A percentile compares a stretch with the other conserved stretches of the same genome.
phyloP scores from a whole-genome alignment of 2,888 invertebrate species.

The Tanytarsus gracilentus region DNA sequence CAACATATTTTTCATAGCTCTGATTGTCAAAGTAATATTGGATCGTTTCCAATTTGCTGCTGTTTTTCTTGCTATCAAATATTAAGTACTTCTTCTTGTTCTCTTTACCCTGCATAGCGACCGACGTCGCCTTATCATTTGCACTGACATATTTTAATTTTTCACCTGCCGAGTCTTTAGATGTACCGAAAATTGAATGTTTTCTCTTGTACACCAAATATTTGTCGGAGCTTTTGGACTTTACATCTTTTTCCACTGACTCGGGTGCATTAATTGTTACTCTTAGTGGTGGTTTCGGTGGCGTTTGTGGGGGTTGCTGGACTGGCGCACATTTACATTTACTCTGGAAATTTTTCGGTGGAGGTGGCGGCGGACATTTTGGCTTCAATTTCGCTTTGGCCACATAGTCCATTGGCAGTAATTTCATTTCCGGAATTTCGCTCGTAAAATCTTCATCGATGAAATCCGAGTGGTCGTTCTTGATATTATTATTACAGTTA shows the following conservation, averaged over 20 bases:
- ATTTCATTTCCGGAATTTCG: constrained; percentile 40
- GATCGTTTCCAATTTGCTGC: constrained; percentile 30
- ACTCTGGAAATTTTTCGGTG: background rate
- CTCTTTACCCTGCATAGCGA: constrained; percentile 1
- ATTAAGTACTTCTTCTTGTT: constrained; percentile 23
- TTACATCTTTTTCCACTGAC: background rate
- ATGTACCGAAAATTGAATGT: constrained; percentile 23
- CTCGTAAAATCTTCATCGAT: constrained; percentile 36
- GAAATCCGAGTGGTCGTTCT: constrained; percentile 6
- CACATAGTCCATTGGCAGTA: constrained; percentile 42
- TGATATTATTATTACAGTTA: background rate
- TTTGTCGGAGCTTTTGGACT: background rate
- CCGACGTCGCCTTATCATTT: background rate
- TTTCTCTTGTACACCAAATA: constrained; percentile 25
- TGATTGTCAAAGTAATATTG: constrained; percentile 32
- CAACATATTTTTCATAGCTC: constrained; percentile 31
- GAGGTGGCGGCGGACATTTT: constrained; percentile 11
- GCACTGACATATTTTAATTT: constrained; percentile 21
- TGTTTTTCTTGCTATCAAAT: constrained; percentile 26
- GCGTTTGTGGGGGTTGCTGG: background rate
- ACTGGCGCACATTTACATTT: constrained; percentile 3
- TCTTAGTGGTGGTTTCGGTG: background rate
- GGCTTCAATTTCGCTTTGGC: constrained; percentile 8
- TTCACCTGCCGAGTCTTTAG: background rate
- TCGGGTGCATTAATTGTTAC: constrained; percentile 12